phyloP scores from a whole-genome alignment of 35 echinoderm and acorn worm species.

The Stichopus chloronotus region DNA sequence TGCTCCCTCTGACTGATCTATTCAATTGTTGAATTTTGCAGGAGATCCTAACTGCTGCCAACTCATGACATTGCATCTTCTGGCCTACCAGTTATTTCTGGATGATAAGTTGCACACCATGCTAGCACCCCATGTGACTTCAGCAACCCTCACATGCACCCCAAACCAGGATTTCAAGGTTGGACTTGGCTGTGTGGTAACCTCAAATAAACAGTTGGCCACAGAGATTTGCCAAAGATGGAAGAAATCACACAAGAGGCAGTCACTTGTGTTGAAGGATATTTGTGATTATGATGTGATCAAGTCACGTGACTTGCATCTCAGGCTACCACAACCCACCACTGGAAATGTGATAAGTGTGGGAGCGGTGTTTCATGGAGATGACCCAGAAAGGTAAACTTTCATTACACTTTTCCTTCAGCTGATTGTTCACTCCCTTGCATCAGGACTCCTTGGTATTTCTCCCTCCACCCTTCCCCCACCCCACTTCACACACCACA shows the following conservation, averaged over 20 bases:
- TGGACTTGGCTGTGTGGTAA: slow-evolving; percentile 62
- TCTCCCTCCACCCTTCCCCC: no score
- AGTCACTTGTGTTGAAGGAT: neutral
- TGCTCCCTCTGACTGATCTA: no score
- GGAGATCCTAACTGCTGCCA: neutral
- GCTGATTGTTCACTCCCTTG: no score
- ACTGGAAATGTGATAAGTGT: slow-evolving; percentile 35
- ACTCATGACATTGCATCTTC: neutral
- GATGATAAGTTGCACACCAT: slow-evolving; percentile 56
- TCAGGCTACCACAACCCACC: slow-evolving; percentile 31
- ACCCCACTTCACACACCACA: no score
- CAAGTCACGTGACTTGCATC: slow-evolving; percentile 15
- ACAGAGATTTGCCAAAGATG: slow-evolving; percentile 31
- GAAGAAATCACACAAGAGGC: slow-evolving; percentile 19
- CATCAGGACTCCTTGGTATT: no score
- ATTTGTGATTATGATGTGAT: slow-evolving; percentile 16
- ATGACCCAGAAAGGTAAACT: neutral
- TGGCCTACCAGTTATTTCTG: slow-evolving; percentile 70
- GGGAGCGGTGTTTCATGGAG: neutral
- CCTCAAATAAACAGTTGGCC: slow-evolving; percentile 15
- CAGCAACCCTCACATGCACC: slow-evolving; percentile 62
- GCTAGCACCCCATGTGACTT: slow-evolving; percentile 43
- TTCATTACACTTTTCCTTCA: no score
- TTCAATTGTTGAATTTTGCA: no score
- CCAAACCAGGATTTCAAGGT: slow-evolving; percentile 60